These are phyloP conservation scores for Epirrhoe tristata DNA, from an alignment of 2,888 invertebrate genomes.

Conservation along the genomic window DNA sequence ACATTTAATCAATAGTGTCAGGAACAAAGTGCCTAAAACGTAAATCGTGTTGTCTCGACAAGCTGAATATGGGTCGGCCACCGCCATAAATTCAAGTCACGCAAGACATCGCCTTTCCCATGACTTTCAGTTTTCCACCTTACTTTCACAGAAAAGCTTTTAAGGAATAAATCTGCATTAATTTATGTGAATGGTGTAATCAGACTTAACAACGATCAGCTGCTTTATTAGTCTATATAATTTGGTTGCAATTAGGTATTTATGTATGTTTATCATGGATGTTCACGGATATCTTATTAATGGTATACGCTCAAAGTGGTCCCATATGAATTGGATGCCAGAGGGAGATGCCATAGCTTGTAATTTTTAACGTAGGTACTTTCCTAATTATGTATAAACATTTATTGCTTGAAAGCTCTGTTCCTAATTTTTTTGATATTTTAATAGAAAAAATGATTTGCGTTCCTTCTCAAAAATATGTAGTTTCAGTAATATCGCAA, in stretches of 20 bases:
- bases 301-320: no score
- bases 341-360: no score
- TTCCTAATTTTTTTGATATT: no score
- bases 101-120: slow-evolving; percentile 23
- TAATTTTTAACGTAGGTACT: no score
- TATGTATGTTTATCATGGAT: no score
- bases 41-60: slow-evolving; percentile 12
- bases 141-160: slow-evolving; percentile 8
- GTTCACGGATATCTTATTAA: no score
- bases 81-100: slow-evolving; percentile 25
- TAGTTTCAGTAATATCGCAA: neutral
- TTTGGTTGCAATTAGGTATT: no score
- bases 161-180: neutral
- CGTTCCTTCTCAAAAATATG: neutral
- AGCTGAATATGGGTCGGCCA: slow-evolving; percentile 28
- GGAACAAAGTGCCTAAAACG: slow-evolving; percentile 6
- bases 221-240: no score
- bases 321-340: no score
- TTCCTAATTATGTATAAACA: no score
- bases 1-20: neutral
- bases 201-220: neutral
- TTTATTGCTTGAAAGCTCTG: no score
- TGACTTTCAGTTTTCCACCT: slow-evolving; percentile 11
- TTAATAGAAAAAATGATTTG: no score
- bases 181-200: neutral